Base-by-base conservation (phyloP, 2,797 vertebrate species). In the Linurgus olivaceus region DNA sequence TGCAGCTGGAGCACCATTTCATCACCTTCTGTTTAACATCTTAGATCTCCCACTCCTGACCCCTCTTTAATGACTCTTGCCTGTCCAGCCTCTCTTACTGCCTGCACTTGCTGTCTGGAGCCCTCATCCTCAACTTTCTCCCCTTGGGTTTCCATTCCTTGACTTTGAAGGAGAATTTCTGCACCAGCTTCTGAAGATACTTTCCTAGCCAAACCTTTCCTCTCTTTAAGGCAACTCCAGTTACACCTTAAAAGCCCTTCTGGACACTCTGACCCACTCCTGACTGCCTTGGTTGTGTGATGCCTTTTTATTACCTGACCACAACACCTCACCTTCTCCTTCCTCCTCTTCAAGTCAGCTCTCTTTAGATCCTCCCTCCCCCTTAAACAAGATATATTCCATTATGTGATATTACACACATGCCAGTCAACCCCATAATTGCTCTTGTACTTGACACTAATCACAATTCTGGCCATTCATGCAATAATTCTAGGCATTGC, bases 391-490 rank as follows among this genome's bases (percentile, higher is more conserved):
- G 24, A 29, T 9, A 25, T 13, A 23, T 47, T 77, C 35, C 33
- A 73, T 77, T 73, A 66, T 6, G 15, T 26, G 29, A 50, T 42
- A 68, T 13, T 45, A 54, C 26, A 61, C 3, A 10, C 19, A 17
- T 7, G 25, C 48, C 52, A 54, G 14, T 80, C 50, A 75, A 29
- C 63, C 72, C 74, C 12, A 4, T 85, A 80, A 86, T 61, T 83
- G 50, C 44, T 82, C 72, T 57, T 57, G 35, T 65, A 79, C 52
- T 92, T 76, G 74, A 91, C 24, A 45, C 37, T 82, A 79, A 93
- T 71, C 71, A 77, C 54, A 86, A 13, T 28, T 80, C 42, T 66
- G 62, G 25, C 45, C 54, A 77, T 40, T 83, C 73, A 44, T 44
- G 68, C 76, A 91, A 63, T 71, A 96, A 81, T 87, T 88, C 48